Percentiles rank a stretch among this genome's conserved stretches.
phyloP scores from a whole-genome alignment of 2,888 invertebrate genomes.

The Icerya purchasi region DNA sequence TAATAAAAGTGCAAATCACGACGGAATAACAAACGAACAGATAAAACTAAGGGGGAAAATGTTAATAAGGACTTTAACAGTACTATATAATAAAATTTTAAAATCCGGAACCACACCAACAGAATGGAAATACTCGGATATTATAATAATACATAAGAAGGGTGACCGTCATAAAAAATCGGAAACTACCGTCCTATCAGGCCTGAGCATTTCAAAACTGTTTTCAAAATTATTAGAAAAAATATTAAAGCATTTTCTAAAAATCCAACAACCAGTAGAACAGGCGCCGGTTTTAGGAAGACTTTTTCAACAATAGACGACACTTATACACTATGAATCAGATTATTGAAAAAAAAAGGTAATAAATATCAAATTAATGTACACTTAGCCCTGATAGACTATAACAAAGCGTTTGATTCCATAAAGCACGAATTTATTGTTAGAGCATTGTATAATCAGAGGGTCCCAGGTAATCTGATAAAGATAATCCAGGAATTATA shows the following conservation, averaged over 20 bases:
- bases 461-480: not conserved
- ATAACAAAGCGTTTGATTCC: not conserved
- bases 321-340: not conserved
- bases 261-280: not conserved
- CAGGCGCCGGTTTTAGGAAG: not conserved
- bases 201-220: not conserved
- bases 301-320: not conserved
- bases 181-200: not conserved
- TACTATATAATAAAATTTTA: not conserved
- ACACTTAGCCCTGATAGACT: not conserved
- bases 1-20: no score
- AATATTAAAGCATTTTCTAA: not conserved
- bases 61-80: not conserved
- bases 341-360: not conserved
- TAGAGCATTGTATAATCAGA: not conserved
- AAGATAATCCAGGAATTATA: not conserved
- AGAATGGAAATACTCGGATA: not conserved
- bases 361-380: not conserved
- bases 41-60: not conserved
- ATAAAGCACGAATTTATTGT: not conserved
- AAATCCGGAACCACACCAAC: not conserved
- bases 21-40: no score
- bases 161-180: not conserved
- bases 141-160: not conserved
- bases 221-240: not conserved